Conservation (phyloP, 2,888 invertebrate genomes). For the Drymonia ruficornis region DNA sequence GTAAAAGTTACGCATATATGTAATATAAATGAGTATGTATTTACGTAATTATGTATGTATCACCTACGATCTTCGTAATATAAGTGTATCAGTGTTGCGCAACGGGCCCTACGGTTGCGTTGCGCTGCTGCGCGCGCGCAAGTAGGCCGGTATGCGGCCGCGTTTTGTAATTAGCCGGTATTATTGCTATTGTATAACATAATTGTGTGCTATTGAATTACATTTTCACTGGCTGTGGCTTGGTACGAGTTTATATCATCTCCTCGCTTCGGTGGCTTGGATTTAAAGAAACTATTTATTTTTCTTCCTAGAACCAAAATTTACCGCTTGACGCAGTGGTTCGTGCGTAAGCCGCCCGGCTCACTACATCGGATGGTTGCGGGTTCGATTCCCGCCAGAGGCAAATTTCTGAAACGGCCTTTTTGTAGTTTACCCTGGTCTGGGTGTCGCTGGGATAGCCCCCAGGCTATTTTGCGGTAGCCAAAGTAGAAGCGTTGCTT, state of each 20-base stretch:
- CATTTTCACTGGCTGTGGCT: slow-evolving; percentile 8
- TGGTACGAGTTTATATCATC: not conserved
- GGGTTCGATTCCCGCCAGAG: too few species aligned
- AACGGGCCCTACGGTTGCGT: slow-evolving; percentile 50
- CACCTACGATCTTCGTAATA: slow-evolving; percentile 9
- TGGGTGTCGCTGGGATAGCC: too few species aligned
- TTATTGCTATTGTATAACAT: slow-evolving; percentile 46
- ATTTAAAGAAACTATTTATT: not conserved
- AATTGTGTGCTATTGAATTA: slow-evolving; percentile 29
- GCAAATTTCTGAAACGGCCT: too few species aligned
- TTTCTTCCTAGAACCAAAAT: too few species aligned
- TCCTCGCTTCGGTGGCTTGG: not conserved
- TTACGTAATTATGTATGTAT: too few species aligned
- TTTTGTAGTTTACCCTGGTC: too few species aligned
- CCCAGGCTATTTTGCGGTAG: too few species aligned
- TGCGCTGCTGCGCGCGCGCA: slow-evolving; percentile 36
- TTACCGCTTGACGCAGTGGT: too few species aligned
- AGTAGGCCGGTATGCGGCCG: slow-evolving; percentile 56
- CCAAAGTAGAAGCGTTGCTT: too few species aligned
- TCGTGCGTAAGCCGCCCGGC: too few species aligned
- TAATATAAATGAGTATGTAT: not conserved
- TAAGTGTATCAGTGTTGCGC: slow-evolving; percentile 39
- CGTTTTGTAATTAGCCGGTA: slow-evolving; percentile 55
- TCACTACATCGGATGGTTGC: too few species aligned
- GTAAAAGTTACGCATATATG: not conserved